Evolutionary conservation across 2,113 vertebrate genomes (phyloP).

Genomic region (Ondatra zibethicus): DNA sequence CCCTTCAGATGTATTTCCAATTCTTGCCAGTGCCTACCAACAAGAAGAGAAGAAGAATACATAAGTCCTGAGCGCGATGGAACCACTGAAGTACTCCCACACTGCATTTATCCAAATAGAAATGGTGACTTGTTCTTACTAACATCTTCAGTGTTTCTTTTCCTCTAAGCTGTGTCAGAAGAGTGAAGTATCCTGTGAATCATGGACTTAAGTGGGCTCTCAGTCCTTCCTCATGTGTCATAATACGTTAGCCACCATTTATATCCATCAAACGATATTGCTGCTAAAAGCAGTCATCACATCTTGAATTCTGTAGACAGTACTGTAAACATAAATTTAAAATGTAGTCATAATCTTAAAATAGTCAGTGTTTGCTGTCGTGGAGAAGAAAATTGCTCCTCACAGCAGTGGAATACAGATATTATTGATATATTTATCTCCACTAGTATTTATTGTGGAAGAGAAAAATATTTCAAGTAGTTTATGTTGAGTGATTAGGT

Average conservation of each 20-base stretch:
- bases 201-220: background rate
- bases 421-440: background rate
- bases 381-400: conserved; percentile 11
- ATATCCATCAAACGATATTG: background rate
- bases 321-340: conserved; percentile 37
- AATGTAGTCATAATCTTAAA: conserved; percentile 13
- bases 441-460: background rate
- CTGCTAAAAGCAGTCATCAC: conserved; percentile 20
- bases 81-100: background rate
- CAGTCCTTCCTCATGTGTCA: background rate
- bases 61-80: conserved; percentile 28
- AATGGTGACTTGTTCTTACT: conserved; percentile 50
- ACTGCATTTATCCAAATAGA: conserved; percentile 58
- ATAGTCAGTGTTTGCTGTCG: background rate
- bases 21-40: conserved; percentile 31
- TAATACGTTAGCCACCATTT: background rate
- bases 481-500: background rate
- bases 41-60: background rate
- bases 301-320: background rate
- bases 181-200: background rate
- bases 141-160: conserved; percentile 46
- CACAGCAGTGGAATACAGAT: background rate
- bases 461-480: background rate
- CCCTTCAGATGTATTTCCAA: background rate
- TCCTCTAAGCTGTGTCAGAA: background rate